Evolutionary conservation across 2,113 vertebrate genomes (phyloP).

Genomic region (Poeciliopsis occidentalis): DNA sequence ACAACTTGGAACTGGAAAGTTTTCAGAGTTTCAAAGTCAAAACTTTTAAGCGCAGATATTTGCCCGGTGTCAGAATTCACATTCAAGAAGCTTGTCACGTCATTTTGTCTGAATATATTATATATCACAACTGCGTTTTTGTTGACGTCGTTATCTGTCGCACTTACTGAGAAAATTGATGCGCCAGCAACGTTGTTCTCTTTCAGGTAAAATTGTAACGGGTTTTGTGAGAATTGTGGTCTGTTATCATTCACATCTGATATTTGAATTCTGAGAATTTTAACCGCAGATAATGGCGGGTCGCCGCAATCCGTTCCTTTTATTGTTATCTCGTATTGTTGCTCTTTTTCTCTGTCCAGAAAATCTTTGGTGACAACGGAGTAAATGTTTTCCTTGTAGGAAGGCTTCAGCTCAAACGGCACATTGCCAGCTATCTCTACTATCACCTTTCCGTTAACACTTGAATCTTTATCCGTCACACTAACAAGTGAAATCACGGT

Average conservation of each 20-base stretch:
- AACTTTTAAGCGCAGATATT: constrained; percentile 59
- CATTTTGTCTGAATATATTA: constrained; percentile 41
- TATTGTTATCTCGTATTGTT: constrained; percentile 77
- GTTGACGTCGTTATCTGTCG: constrained; percentile 58
- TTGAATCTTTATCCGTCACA: constrained; percentile 57
- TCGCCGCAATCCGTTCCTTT: constrained; percentile 69
- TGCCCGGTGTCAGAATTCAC: constrained; percentile 68
- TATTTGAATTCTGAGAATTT: constrained; percentile 63
- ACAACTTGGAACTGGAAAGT: constrained; percentile 61
- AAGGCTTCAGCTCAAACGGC: constrained; percentile 54
- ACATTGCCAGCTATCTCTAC: constrained; percentile 33
- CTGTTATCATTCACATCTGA: constrained; percentile 77
- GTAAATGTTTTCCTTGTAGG: constrained; percentile 56
- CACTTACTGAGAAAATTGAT: constrained; percentile 65
- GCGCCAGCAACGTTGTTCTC: constrained; percentile 71
- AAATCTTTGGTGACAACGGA: constrained; percentile 42
- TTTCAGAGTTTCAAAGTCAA: constrained; percentile 73
- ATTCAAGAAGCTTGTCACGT: constrained; percentile 54
- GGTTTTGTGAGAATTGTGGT: constrained; percentile 55
- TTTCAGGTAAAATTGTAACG: constrained; percentile 53
- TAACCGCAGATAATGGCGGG: constrained; percentile 59
- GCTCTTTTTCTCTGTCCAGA: constrained; percentile 58
- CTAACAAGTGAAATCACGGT: constrained; percentile 59
- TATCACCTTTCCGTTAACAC: constrained; percentile 38
- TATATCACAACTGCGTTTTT: constrained; percentile 70